Evolutionary conservation across 1,140 invertebrate species (phyloP).

Genomic region (Armadillidium nasatum): DNA sequence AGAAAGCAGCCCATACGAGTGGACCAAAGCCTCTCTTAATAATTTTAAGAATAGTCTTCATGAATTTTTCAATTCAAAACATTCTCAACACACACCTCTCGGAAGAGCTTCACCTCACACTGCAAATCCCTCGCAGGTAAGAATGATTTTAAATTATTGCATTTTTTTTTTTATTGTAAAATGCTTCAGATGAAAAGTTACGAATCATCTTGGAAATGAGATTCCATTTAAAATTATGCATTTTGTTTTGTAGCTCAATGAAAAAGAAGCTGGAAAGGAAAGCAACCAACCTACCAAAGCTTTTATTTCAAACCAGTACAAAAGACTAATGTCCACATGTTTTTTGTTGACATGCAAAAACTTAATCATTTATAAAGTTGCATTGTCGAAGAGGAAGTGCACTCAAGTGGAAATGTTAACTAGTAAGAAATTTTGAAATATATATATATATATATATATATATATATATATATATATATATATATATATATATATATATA

Average conservation of each 20-base stretch:
- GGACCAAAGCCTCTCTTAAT: slow-evolving; percentile 66
- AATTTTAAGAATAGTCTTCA: slow-evolving; percentile 57
- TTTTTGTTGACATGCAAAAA: slow-evolving; percentile 83
- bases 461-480: no score
- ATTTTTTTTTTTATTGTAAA: no score
- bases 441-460: no score
- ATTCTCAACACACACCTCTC: slow-evolving; percentile 43
- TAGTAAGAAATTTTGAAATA: slow-evolving; percentile 54
- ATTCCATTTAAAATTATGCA: neutral
- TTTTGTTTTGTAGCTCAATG: neutral
- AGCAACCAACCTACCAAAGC: slow-evolving; percentile 27
- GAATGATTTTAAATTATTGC: no score
- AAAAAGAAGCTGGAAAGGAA: neutral
- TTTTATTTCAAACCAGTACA: slow-evolving; percentile 59
- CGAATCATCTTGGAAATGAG: no score
- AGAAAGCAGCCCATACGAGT: slow-evolving; percentile 62
- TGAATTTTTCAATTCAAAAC: slow-evolving; percentile 42
- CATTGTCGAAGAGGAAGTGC: slow-evolving; percentile 65
- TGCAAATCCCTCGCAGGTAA: slow-evolving; percentile 6
- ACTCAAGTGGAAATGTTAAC: slow-evolving; percentile 71
- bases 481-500: no score
- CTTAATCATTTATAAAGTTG: slow-evolving; percentile 76
- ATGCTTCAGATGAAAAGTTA: no score
- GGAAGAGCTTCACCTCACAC: slow-evolving; percentile 46
- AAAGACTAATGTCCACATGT: slow-evolving; percentile 87